Percentiles rank a stretch among this genome's conserved stretches.
phyloP scores from a whole-genome alignment of 2,797 vertebrate species.

The Passerculus sandwichensis region DNA sequence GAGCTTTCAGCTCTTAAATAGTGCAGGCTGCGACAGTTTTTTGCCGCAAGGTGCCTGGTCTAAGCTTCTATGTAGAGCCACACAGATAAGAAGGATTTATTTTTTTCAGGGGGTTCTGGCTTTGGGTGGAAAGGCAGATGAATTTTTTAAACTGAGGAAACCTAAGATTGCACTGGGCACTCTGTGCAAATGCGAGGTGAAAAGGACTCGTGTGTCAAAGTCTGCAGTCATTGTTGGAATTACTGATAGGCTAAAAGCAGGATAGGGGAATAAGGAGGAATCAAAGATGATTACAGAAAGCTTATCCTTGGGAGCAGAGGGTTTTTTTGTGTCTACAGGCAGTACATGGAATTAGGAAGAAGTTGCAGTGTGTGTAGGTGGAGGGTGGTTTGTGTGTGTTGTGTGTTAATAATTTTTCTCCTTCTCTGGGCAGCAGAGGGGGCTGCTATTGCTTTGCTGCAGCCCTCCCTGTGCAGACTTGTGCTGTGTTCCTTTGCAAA shows the following conservation, averaged over 20 bases:
- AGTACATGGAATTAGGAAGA: background rate
- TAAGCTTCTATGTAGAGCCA: background rate
- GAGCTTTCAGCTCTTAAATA: background rate
- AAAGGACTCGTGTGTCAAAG: background rate
- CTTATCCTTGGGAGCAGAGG: background rate
- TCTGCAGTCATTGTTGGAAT: background rate
- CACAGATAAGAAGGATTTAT: background rate
- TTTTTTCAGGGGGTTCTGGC: background rate
- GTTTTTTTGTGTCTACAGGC: background rate
- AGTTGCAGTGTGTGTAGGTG: background rate
- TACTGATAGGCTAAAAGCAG: background rate
- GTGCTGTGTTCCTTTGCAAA: background rate
- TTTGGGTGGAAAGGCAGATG: background rate
- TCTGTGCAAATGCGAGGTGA: background rate
- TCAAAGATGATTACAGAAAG: background rate
- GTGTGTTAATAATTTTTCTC: background rate
- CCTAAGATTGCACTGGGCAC: background rate
- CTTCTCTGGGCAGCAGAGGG: conserved; percentile 73
- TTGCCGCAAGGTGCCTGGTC: background rate
- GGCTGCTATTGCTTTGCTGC: background rate
- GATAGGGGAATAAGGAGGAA: background rate
- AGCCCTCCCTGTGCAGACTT: background rate
- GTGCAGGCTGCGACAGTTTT: background rate
- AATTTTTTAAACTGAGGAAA: background rate
- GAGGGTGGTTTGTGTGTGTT: background rate